Base-by-base conservation (phyloP, 2,888 invertebrate genomes). In the Hypomecis punctinalis region DNA sequence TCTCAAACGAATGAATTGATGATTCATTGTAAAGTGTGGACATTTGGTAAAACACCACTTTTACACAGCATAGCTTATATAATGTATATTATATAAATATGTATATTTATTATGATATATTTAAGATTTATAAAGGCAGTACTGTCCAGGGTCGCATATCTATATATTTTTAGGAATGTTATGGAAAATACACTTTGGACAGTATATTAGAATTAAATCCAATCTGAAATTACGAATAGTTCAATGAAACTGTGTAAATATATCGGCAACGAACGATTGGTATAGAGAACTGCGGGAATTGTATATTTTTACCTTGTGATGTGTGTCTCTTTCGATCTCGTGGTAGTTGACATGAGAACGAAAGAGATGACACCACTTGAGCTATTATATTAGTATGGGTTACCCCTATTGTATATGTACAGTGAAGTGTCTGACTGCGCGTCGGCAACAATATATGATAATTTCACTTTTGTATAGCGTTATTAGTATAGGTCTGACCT, bases 1-100 rank as follows among this genome's bases (percentile, higher is more conserved):
- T 60, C 33, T 46, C 46, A 36, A 35, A 48, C 39, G 11, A 51
- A 48, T 37, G 43, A 56, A 63, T 49, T 59, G 37, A 54, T 54
- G 48, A 54, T 49, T 54, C 47, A 47, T 36, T 60, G 65, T 65
- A 57, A 61, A 65, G 65, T 60, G 65, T 65, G 65, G 61, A 65
- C 65, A 65, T 65, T 65, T 65, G 65, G 61, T 65, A 57, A 56
- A 65, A 64, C 64, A 64, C 64, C 55, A 64, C 64, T 60, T 64
- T 64, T 60, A 59, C 60, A 64, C 60, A 4, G 23, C 45, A 23
- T 54, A 54, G 36, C 36, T 54, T 43, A 45, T 56, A 37, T 63
- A 59, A 13, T 59, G 35, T 63, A 42, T 59, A 45, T 13, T 13
- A 49, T 46, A 47, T 55, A 55, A 40, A 56, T 47, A 47, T 56